phyloP scores from a whole-genome alignment of 64 coral and sea anemone genomes.

The Porites lutea region DNA sequence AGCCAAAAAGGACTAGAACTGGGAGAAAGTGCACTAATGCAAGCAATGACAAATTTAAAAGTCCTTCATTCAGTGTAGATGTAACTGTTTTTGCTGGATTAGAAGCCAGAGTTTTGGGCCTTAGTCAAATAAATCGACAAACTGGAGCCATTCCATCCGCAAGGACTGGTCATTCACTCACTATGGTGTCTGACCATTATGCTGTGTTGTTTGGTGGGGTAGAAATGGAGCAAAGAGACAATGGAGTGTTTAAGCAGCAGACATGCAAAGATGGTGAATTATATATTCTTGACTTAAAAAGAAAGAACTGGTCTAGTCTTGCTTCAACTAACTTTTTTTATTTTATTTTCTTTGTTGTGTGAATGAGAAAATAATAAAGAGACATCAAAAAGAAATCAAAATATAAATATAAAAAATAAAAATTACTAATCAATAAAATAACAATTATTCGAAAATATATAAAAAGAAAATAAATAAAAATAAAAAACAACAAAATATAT shows the following conservation, averaged over 20 bases:
- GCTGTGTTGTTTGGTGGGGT: slow-evolving; percentile 31
- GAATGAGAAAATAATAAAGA: too few species aligned
- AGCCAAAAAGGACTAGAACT: not conserved
- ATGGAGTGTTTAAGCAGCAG: slow-evolving; percentile 15
- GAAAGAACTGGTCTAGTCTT: too few species aligned
- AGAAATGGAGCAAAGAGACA: not conserved
- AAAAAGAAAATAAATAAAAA: too few species aligned
- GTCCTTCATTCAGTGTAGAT: slow-evolving; percentile 9
- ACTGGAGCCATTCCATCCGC: slow-evolving; percentile 21
- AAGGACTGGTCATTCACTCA: slow-evolving; percentile 19
- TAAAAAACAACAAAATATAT: too few species aligned
- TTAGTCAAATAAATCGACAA: not conserved
- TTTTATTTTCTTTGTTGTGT: too few species aligned
- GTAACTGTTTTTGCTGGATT: not conserved
- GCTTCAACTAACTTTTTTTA: not conserved
- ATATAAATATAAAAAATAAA: too few species aligned
- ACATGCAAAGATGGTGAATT: slow-evolving; percentile 14
- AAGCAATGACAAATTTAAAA: not conserved
- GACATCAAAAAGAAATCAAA: too few species aligned
- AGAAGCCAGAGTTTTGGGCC: not conserved
- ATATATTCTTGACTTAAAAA: not conserved
- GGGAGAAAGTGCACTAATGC: too few species aligned
- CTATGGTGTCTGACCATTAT: not conserved
- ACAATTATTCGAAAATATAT: too few species aligned
- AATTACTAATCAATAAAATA: too few species aligned